Conservation (phyloP, 2,888 invertebrate species). For the Lysandra bellargus region DNA sequence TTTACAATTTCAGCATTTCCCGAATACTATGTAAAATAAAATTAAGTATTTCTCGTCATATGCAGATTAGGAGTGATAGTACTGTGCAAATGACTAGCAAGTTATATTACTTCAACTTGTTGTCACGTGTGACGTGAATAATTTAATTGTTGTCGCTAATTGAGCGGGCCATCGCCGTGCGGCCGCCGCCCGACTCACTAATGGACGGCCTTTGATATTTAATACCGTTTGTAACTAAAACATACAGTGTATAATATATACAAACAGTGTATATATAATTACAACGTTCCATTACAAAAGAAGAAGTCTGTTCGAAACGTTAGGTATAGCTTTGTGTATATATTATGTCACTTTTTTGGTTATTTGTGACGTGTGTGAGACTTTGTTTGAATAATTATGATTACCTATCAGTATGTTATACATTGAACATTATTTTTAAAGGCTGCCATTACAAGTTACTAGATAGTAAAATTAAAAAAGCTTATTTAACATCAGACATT, state of each 20-base stretch:
- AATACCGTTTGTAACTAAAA: constrained; percentile 36
- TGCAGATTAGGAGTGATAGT: neutral
- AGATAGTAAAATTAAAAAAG: neutral
- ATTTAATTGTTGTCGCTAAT: constrained; percentile 34
- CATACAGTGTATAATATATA: constrained; percentile 34
- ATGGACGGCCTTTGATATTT: constrained; percentile 33
- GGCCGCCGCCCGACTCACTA: constrained; percentile 20
- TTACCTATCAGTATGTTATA: no score
- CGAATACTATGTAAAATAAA: neutral
- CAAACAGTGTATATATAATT: constrained; percentile 1
- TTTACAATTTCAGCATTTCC: neutral
- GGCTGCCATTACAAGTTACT: neutral
- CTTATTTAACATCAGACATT: neutral
- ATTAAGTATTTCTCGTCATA: neutral
- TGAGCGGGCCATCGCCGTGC: constrained; percentile 32
- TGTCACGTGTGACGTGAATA: neutral
- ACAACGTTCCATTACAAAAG: neutral
- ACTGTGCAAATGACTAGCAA: neutral
- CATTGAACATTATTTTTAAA: neutral
- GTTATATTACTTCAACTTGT: neutral
- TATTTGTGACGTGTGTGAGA: no score
- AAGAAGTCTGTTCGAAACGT: neutral
- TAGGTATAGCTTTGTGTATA: neutral
- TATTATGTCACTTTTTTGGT: neutral
- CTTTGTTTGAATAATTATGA: neutral